A percentile compares a stretch with the other conserved stretches of the same genome.
Conservation (phyloP, 2,888 invertebrate species). For the Imbricaverruca yamaguchii region DNA sequence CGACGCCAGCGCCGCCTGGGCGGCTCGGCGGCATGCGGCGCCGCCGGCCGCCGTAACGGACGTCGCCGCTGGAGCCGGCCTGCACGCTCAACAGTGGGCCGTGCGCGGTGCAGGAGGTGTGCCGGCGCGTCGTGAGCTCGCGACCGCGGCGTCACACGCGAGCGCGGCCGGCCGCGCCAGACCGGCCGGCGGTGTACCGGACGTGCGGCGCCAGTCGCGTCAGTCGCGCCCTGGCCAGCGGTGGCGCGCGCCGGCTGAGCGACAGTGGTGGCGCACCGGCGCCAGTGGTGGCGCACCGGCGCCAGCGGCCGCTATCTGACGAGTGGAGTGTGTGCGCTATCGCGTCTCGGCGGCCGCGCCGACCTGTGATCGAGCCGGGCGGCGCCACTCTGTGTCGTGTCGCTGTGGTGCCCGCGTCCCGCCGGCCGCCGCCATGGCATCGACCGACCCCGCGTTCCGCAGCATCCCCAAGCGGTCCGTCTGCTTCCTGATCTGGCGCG, state of each 20-base stretch:
- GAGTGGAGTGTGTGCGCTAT: background rate
- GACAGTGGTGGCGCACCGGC: background rate
- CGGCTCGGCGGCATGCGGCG: background rate
- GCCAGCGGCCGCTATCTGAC: background rate
- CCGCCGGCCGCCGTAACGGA: background rate
- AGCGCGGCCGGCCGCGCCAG: no score
- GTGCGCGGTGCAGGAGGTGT: background rate
- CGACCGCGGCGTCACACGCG: no score
- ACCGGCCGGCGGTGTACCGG: background rate
- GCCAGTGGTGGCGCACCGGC: no score
- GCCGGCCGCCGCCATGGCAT: background rate
- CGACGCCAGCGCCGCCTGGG: background rate
- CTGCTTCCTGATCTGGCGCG: constrained; percentile 77
- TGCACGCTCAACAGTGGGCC: background rate
- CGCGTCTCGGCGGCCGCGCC: background rate
- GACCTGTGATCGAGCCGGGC: background rate
- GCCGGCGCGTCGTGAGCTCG: no score
- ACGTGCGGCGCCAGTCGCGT: no score
- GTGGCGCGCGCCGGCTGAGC: background rate
- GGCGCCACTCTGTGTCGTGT: background rate
- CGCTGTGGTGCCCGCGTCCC: background rate
- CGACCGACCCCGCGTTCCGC: constrained; percentile 58
- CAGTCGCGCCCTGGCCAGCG: background rate
- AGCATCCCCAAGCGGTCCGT: constrained; percentile 67
- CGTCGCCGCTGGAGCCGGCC: background rate